Conservation (phyloP, 2,113 vertebrate species). For the Eonycteris spelaea region DNA sequence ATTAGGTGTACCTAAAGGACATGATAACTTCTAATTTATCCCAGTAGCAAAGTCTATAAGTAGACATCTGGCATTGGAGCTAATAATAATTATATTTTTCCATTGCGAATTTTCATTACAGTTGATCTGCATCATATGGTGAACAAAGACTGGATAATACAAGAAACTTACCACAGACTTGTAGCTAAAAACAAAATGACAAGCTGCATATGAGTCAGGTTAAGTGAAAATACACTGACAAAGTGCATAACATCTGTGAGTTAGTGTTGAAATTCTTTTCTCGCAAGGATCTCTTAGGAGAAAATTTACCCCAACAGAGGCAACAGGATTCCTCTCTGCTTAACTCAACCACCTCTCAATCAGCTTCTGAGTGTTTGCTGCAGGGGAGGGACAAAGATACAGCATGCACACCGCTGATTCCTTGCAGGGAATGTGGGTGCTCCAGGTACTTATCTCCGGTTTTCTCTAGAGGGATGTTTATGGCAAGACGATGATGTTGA, state of each 20-base stretch:
- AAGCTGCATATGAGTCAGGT: background rate
- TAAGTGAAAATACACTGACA: background rate
- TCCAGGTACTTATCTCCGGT: background rate
- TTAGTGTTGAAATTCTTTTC: background rate
- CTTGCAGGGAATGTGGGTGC: background rate
- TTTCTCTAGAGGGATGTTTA: background rate
- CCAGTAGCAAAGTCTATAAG: background rate
- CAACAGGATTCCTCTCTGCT: background rate
- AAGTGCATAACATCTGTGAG: background rate
- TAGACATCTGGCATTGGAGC: background rate
- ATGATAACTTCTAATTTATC: background rate
- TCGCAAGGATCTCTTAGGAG: background rate
- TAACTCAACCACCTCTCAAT: background rate
- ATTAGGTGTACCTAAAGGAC: background rate
- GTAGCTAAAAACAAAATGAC: background rate
- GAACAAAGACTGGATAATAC: background rate
- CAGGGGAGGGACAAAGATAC: fast-evolving
- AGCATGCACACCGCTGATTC: fast-evolving
- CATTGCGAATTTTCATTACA: background rate
- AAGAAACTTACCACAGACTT: background rate
- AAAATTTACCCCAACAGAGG: background rate
- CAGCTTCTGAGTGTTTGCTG: background rate
- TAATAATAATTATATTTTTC: background rate
- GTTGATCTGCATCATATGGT: background rate
- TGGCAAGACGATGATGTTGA: fast-evolving